Percentiles rank a stretch among this genome's conserved stretches.
Evolutionary conservation across 2,797 vertebrate species (phyloP).

Genomic region (Podarcis siculus): DNA sequence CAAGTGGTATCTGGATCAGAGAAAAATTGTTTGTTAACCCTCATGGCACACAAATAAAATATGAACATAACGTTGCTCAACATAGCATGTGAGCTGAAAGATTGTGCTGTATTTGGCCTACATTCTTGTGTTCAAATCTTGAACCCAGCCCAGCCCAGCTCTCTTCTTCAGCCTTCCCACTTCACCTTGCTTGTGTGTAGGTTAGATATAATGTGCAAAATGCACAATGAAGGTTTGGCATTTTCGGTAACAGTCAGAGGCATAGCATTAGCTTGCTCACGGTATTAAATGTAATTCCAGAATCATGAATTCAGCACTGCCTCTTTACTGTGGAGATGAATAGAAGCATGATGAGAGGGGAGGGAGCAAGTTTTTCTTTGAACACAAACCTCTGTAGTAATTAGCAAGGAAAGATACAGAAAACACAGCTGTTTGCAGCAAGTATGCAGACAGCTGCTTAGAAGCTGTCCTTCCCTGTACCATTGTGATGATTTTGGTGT

Average conservation of each 20-base stretch:
- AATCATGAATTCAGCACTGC: constrained; percentile 11
- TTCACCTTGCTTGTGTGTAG: not conserved
- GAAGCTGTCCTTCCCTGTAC: not conserved
- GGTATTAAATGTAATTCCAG: not conserved
- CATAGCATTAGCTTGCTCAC: not conserved
- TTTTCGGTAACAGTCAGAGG: not conserved
- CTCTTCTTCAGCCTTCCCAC: not conserved
- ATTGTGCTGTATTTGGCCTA: not conserved
- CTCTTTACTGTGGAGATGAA: not conserved
- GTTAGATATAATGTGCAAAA: not conserved
- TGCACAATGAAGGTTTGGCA: not conserved
- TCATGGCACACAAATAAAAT: not conserved
- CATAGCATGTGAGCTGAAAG: not conserved
- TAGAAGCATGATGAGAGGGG: not conserved
- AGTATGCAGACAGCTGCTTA: constrained; percentile 26
- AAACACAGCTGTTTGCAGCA: constrained; percentile 19
- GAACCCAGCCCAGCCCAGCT: too few species aligned
- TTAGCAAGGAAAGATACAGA: constrained; percentile 23
- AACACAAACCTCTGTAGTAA: constrained; percentile 4
- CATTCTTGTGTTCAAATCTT: not conserved
- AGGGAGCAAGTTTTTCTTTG: not conserved
- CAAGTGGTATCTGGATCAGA: not conserved
- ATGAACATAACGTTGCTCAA: not conserved
- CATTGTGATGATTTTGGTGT: constrained; percentile 14
- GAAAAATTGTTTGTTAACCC: not conserved